Evolutionary conservation across 2,888 invertebrate species (phyloP), one percentile per base, ranked within the genome.

Genomic region (Melanargia galathea): DNA sequence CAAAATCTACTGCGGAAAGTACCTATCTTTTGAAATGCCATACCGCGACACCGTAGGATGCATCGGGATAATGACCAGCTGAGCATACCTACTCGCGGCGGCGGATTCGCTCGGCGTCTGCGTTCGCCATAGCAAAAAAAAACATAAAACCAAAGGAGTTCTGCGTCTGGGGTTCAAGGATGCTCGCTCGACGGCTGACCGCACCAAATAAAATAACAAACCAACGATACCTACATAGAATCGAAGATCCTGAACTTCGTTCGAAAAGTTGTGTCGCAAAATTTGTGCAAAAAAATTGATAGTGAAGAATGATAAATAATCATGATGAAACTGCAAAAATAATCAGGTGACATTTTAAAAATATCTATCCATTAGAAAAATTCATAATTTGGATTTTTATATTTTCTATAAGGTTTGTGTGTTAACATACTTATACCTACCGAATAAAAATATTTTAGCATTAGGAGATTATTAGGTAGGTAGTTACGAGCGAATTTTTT

Each of bases 161-260:
- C n/a, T n/a, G 33, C 59, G 59, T 58, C 60, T 55, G 43, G 40
- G 20, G 20, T 40, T 40, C 61, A 61, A 63, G 54, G 58, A 61
- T 65, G 10, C 18, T 51, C 30, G 33, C 51, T 49, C 26, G 20
- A 4, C 11, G 16, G 10, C 33, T 11, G 6, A 33, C 51, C 30
- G 45, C 8, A 45, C 45, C 10, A 52, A 52, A 52, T 35, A 52
- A 52, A 52, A 20, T 20, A 52, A 20, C 20, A 52, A 30, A 33
- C 11, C 2, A 2, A 13, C 6, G 13, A 35, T 35, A 51, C 20
- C 10, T 10, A 3, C 2, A 24, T 24, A 48, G 6, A 35, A 33
- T 10, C 13, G 18, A 33, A 35, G 35, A 35, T 52, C 20, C 35
- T 18, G 18, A 22, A 11, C 2, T 16, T 30, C 18, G 7, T 11